A percentile compares a stretch with the other conserved stretches of the same genome.
Evolutionary conservation across 2,888 invertebrate species (phyloP).

Genomic region (Melanostoma mellinum): DNA sequence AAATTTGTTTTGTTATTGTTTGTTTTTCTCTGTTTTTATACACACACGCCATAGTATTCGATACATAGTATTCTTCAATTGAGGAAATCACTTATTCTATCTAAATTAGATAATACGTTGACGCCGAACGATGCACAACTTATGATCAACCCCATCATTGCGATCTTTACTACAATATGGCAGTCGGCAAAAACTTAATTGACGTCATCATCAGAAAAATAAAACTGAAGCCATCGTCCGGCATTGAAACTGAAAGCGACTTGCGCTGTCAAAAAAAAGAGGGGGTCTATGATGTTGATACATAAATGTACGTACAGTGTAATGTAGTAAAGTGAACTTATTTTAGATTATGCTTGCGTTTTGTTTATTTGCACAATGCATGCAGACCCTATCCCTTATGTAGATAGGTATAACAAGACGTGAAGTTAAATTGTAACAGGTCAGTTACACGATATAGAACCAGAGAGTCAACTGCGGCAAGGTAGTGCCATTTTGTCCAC

Average conservation of each 20-base stretch:
- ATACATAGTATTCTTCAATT: constrained; percentile 45
- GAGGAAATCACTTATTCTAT: constrained; percentile 66
- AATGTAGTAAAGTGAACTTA: constrained; percentile 41
- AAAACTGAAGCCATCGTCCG: constrained; percentile 62
- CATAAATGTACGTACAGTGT: too few relatives aligned
- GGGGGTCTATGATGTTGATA: constrained; percentile 15
- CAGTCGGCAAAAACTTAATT: constrained; percentile 12
- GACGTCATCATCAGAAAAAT: constrained; percentile 20
- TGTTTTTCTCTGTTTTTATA: neutral
- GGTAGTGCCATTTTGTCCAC: too few relatives aligned
- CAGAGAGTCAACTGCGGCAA: too few relatives aligned
- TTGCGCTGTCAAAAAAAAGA: constrained; percentile 36
- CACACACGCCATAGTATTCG: too few relatives aligned
- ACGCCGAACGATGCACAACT: constrained; percentile 48
- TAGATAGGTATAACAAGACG: too few relatives aligned
- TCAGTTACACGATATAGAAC: too few relatives aligned
- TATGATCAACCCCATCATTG: constrained; percentile 12
- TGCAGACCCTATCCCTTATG: too few relatives aligned
- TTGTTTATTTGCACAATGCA: neutral
- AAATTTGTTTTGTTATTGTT: constrained; percentile 43
- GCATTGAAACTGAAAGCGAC: constrained; percentile 71
- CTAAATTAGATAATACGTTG: constrained; percentile 69
- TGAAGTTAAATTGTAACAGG: too few relatives aligned
- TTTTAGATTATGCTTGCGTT: neutral
- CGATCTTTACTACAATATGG: too few relatives aligned